A percentile compares a stretch with the other conserved stretches of the same genome.
phyloP scores from a whole-genome alignment of 2,797 vertebrate species.

The Erethizon dorsatum region DNA sequence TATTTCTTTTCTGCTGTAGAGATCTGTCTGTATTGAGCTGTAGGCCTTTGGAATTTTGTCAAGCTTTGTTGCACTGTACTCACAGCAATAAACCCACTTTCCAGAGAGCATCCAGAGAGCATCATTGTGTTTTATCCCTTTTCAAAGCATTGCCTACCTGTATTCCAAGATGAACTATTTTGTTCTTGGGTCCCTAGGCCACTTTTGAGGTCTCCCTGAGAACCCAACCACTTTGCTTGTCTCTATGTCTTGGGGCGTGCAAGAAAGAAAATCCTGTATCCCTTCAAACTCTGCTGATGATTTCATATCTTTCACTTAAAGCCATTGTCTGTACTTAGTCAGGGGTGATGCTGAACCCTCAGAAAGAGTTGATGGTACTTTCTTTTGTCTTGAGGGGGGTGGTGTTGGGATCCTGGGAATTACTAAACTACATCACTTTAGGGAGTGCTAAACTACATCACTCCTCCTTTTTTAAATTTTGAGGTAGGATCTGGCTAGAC shows the following conservation, averaged over 20 bases:
- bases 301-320: neutral
- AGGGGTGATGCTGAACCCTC: neutral
- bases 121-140: neutral
- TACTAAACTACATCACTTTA: no score
- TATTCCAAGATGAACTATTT: neutral
- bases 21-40: neutral
- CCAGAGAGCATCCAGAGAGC: neutral
- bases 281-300: neutral
- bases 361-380: neutral
- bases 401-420: no score
- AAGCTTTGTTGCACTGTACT: neutral
- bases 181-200: neutral
- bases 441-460: neutral
- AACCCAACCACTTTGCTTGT: neutral
- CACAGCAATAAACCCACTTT: conserved; percentile 65
- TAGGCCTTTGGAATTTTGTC: neutral
- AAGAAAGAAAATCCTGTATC: neutral
- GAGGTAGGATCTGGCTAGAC: neutral
- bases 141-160: neutral
- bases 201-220: neutral
- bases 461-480: neutral
- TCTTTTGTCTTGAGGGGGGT: neutral
- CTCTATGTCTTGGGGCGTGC: neutral
- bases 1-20: conserved; percentile 36
- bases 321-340: neutral